A percentile compares a stretch with the other conserved stretches of the same genome.
Evolutionary conservation across 2,797 vertebrate species (phyloP).

Genomic region (Pangasius sanitwongsei): DNA sequence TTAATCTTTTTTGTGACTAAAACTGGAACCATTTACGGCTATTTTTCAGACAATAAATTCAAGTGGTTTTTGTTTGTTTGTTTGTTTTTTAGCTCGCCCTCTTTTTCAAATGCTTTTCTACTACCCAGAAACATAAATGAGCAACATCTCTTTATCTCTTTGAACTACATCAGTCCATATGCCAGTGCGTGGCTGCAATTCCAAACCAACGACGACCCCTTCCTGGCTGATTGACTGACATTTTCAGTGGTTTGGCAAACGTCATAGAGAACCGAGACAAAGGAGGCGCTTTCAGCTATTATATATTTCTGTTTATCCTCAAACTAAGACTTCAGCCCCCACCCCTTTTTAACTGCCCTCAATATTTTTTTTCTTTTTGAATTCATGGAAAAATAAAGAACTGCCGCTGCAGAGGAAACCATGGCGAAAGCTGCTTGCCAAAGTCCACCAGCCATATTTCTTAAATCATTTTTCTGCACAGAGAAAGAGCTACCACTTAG

Average conservation of each 20-base stretch:
- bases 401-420: constrained; percentile 91
- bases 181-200: constrained; percentile 93
- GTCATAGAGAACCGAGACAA: constrained; percentile 98
- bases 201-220: constrained; percentile 90
- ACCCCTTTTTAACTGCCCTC: constrained; percentile 63
- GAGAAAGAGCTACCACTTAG: constrained; percentile 75
- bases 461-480: constrained; percentile 56
- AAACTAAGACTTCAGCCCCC: constrained; percentile 90
- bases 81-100: constrained; percentile 58
- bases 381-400: constrained; percentile 99
- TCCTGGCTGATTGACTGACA: constrained; percentile 82
- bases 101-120: constrained; percentile 83
- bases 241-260: constrained; percentile 98
- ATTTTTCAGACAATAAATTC: constrained; percentile 80
- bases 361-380: constrained; percentile 79
- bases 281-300: constrained; percentile 79
- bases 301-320: constrained; percentile 75
- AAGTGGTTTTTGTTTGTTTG: constrained; percentile 63
- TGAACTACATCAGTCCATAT: constrained; percentile 91
- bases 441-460: constrained; percentile 83
- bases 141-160: constrained; percentile 93
- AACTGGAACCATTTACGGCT: constrained; percentile 92
- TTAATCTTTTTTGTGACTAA: constrained; percentile 48
- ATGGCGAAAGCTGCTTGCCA: constrained; percentile 93
- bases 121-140: constrained; percentile 88